phyloP scores from a whole-genome alignment of 2,888 invertebrate genomes.

The Zygogramma bicolorata region DNA sequence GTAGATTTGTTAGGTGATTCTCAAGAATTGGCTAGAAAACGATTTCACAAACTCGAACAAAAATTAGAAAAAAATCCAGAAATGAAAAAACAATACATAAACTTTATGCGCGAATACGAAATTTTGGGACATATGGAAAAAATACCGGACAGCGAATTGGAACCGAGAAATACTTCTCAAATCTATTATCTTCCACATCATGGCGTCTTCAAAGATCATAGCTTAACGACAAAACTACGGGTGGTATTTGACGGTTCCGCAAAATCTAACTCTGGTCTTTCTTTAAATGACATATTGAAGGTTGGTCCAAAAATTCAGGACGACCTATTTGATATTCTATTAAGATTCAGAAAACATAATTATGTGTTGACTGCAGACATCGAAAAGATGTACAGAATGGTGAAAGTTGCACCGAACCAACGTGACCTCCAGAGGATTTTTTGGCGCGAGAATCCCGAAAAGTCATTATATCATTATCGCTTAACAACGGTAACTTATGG shows the following conservation, averaged over 20 bases:
- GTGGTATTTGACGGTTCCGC: constrained; percentile 51
- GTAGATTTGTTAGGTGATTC: not conserved
- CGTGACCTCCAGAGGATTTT: constrained; percentile 21
- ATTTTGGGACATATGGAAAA: not conserved
- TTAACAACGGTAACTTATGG: not conserved
- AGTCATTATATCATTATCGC: not conserved
- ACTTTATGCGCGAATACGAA: not conserved
- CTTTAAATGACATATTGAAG: constrained; percentile 44
- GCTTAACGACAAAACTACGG: constrained; percentile 49
- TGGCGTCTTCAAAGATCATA: constrained; percentile 44
- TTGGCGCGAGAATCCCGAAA: constrained; percentile 14
- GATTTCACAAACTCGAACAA: not conserved
- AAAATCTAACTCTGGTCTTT: constrained; percentile 34
- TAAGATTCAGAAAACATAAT: constrained; percentile 40
- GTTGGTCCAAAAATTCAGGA: constrained; percentile 46
- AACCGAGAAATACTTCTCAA: not conserved
- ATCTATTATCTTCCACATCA: constrained; percentile 49
- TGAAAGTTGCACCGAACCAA: not conserved
- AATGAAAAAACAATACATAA: not conserved
- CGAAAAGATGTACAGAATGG: constrained; percentile 24
- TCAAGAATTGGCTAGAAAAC: not conserved
- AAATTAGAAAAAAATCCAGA: not conserved
- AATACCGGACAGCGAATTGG: not conserved
- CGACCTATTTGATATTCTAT: constrained; percentile 45
- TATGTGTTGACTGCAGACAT: constrained; percentile 21